Conservation (phyloP, 2,113 vertebrate species). For the Epinephelus lanceolatus region DNA sequence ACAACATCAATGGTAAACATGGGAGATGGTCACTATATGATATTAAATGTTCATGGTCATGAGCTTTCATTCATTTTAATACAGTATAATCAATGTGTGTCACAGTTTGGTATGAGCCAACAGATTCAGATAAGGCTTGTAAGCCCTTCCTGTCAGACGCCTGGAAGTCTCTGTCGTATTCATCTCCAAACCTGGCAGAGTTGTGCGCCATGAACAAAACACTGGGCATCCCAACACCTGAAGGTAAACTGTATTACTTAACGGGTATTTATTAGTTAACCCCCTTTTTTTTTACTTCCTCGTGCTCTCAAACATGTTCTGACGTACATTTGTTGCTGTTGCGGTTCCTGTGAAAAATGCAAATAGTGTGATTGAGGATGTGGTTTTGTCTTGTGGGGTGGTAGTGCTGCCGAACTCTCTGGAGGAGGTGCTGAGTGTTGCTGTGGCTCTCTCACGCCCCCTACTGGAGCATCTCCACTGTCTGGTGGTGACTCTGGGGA, state of each 20-base stretch:
- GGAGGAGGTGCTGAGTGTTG: slow-evolving; percentile 83
- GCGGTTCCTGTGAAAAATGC: slow-evolving; percentile 29
- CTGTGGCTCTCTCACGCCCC: slow-evolving; percentile 85
- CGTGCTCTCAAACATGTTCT: background rate
- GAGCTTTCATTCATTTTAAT: slow-evolving; percentile 19
- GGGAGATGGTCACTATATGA: background rate
- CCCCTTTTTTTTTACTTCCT: background rate
- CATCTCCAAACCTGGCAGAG: slow-evolving; percentile 91
- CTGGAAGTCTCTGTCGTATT: slow-evolving; percentile 89
- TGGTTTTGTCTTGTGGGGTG: slow-evolving; percentile 42
- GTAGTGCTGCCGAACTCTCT: slow-evolving; percentile 81
- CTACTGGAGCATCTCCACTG: slow-evolving; percentile 89
- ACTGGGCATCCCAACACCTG: slow-evolving; percentile 85
- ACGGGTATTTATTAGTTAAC: background rate
- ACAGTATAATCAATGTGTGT: slow-evolving; percentile 45
- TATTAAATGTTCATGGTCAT: background rate
- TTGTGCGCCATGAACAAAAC: slow-evolving; percentile 88
- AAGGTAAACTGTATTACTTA: slow-evolving; percentile 80
- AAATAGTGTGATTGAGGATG: slow-evolving; percentile 43
- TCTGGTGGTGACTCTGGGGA: slow-evolving; percentile 89
- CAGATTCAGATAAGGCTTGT: slow-evolving; percentile 88
- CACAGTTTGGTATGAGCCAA: slow-evolving; percentile 93
- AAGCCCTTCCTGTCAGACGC: slow-evolving; percentile 92
- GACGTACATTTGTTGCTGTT: background rate
- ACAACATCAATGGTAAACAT: slow-evolving; percentile 85